phyloP scores from a whole-genome alignment of 2,113 vertebrate species.

The Brachyhypopomus gauderio region DNA sequence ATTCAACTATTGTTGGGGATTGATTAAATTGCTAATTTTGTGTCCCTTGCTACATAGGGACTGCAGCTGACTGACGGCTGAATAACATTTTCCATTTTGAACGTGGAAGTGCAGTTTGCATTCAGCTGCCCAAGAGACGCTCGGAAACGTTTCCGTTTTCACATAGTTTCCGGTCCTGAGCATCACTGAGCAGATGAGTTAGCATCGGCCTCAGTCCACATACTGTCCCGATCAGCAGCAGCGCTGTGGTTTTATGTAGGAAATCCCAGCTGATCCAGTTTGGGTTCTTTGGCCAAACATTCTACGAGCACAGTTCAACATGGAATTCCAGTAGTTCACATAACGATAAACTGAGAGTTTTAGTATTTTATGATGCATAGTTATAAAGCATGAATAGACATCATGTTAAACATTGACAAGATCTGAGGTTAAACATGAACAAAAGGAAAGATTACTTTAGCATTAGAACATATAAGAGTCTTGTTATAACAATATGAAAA shows the following conservation, averaged over 20 bases:
- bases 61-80: constrained; percentile 48
- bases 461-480: neutral
- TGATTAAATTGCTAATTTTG: neutral
- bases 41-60: constrained; percentile 41
- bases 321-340: constrained; percentile 50
- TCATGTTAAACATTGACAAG: neutral
- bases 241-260: constrained; percentile 39
- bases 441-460: neutral
- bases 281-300: constrained; percentile 6
- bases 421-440: neutral
- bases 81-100: constrained; percentile 56
- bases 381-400: constrained; percentile 18
- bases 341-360: constrained; percentile 38
- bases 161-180: constrained; percentile 44
- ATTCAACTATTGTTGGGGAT: neutral
- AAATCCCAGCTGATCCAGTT: constrained; percentile 21
- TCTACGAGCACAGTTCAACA: constrained; percentile 48
- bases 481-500: no score
- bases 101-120: constrained; percentile 42
- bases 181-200: constrained; percentile 63
- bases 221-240: constrained; percentile 25
- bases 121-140: constrained; percentile 42
- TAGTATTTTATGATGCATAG: constrained; percentile 4
- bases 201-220: constrained; percentile 53
- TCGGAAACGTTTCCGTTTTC: constrained; percentile 47